phyloP scores from a whole-genome alignment of 2,113 vertebrate species.

The Amia ocellicauda region DNA sequence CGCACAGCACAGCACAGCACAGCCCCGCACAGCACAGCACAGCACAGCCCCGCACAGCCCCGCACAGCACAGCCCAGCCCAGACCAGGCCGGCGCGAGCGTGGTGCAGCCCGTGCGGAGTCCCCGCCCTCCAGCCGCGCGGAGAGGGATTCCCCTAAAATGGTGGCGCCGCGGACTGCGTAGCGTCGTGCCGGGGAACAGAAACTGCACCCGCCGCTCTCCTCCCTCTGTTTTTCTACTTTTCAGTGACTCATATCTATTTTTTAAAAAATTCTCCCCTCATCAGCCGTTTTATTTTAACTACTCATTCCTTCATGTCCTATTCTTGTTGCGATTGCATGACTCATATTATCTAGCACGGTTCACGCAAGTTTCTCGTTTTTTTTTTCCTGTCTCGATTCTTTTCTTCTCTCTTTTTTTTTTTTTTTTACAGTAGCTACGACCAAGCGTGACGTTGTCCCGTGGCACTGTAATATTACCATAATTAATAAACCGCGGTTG shows the following conservation, averaged over 20 bases:
- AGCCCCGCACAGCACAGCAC: neutral
- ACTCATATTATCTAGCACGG: neutral
- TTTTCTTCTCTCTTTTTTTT: too few species aligned
- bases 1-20: slow-evolving; percentile 47
- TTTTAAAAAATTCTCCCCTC: too few species aligned
- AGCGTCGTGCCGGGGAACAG: slow-evolving; percentile 21
- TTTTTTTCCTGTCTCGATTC: too few species aligned
- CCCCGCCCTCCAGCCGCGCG: slow-evolving; percentile 17
- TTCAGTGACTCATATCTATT: too few species aligned
- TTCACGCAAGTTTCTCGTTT: too few species aligned
- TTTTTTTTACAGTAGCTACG: too few species aligned
- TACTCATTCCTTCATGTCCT: neutral
- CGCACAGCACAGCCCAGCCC: too few species aligned
- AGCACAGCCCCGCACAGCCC: slow-evolving; percentile 1
- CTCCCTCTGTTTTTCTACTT: slow-evolving; percentile 8
- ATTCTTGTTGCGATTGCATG: neutral
- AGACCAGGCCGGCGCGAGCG: neutral
- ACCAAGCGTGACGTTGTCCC: too few species aligned
- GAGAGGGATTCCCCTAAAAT: slow-evolving; percentile 48
- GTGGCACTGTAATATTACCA: too few species aligned
- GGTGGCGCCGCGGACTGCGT: slow-evolving; percentile 34
- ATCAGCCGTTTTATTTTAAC: slow-evolving; percentile 1
- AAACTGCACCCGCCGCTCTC: slow-evolving; percentile 20
- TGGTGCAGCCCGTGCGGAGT: neutral
- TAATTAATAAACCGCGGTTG: too few species aligned